Evolutionary conservation across 2,888 invertebrate species (phyloP).

Genomic region (Cryptus viduatorius): DNA sequence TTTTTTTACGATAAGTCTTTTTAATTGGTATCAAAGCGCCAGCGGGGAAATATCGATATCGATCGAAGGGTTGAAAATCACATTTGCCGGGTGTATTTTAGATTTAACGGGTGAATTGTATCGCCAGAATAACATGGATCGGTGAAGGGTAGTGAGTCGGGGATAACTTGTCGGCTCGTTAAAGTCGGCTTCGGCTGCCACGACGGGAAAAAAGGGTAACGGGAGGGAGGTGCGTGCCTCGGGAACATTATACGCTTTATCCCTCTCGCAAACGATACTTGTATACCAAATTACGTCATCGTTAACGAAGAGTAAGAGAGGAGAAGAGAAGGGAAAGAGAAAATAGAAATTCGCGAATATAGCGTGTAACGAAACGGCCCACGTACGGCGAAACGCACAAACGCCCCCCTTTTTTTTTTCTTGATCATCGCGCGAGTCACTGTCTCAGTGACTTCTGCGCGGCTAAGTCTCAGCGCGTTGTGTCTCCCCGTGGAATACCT

Average conservation of each 20-base stretch:
- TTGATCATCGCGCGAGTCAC: not conserved
- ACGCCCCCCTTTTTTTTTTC: not conserved
- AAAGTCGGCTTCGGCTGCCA: constrained; percentile 30
- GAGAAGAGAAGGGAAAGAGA: constrained; percentile 11
- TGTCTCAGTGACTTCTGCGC: constrained; percentile 8
- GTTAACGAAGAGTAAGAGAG: constrained; percentile 55
- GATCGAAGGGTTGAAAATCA: not conserved
- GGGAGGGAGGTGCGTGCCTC: constrained; percentile 51
- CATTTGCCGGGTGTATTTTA: not conserved
- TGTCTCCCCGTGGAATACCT: constrained; percentile 35
- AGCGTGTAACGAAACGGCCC: not conserved
- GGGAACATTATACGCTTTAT: constrained; percentile 57
- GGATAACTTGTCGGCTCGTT: constrained; percentile 7
- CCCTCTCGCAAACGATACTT: constrained; percentile 54
- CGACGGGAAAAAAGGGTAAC: not conserved
- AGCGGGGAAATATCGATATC: not conserved
- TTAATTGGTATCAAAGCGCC: not conserved
- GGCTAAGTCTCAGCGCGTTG: constrained; percentile 3
- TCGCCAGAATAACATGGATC: constrained; percentile 1
- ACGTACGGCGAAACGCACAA: constrained; percentile 16
- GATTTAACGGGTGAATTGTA: constrained; percentile 20
- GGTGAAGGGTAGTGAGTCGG: not conserved
- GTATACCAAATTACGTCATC: constrained; percentile 62
- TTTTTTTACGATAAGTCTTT: not conserved
- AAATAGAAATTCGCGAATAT: constrained; percentile 43